phyloP scores from a whole-genome alignment of 2,888 invertebrate species.

The Nemoura dubitans region DNA sequence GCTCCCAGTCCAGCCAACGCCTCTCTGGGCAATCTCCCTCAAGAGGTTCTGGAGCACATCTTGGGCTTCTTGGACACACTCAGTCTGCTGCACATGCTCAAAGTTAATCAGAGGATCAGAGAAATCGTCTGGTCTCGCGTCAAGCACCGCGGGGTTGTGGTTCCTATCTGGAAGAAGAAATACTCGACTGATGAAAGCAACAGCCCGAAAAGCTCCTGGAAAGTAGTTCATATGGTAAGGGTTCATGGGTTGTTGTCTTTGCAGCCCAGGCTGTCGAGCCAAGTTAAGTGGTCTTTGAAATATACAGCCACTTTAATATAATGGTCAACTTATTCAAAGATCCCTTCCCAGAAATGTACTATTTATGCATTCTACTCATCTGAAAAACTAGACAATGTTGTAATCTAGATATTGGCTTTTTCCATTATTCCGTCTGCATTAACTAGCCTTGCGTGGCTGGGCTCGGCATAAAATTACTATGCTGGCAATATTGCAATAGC shows the following conservation, averaged over 20 bases:
- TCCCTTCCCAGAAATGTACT: no score
- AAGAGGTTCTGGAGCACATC: not conserved
- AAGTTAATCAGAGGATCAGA: not conserved
- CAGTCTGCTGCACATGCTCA: not conserved
- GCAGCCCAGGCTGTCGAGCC: no score
- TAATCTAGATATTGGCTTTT: no score
- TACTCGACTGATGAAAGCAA: not conserved
- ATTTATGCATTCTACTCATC: no score
- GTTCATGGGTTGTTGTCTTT: not conserved
- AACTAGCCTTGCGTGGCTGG: no score
- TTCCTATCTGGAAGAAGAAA: not conserved
- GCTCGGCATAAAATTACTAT: no score
- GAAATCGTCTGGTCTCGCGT: not conserved
- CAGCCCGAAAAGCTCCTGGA: not conserved
- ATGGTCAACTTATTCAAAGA: no score
- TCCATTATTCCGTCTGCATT: no score
- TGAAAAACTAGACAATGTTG: no score
- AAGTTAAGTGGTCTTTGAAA: no score
- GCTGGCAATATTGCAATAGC: no score
- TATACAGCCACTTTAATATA: no score
- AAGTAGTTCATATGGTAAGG: not conserved
- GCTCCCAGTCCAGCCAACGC: not conserved
- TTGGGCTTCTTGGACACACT: not conserved
- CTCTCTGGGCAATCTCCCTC: not conserved
- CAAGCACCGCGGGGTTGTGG: not conserved